Evolutionary conservation across 2,888 invertebrate species (phyloP).

Genomic region (Melinaea menophilus): DNA sequence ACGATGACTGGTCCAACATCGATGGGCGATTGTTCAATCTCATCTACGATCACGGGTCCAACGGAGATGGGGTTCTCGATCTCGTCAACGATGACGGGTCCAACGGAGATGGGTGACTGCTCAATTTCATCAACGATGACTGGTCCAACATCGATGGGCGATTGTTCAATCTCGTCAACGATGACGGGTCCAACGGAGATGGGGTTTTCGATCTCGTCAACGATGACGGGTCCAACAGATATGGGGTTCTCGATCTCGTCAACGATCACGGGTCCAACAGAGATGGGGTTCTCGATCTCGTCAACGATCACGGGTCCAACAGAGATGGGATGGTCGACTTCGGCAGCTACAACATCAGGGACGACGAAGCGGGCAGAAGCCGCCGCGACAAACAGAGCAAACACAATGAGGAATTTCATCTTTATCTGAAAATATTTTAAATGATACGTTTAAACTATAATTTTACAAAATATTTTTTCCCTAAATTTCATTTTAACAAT

Average conservation of each 20-base stretch:
- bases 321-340: background rate
- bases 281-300: background rate
- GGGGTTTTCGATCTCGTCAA: constrained; percentile 5
- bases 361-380: constrained; percentile 25
- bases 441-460: background rate
- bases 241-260: constrained; percentile 12
- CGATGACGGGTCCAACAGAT: constrained; percentile 5
- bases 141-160: constrained; percentile 18
- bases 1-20: constrained; percentile 28
- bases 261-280: constrained; percentile 23
- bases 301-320: constrained; percentile 27
- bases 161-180: constrained; percentile 4
- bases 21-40: constrained; percentile 25
- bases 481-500: too few relatives aligned
- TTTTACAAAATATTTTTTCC: too few relatives aligned
- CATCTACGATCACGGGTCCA: constrained; percentile 24
- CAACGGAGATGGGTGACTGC: background rate
- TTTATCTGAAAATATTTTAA: background rate
- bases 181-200: constrained; percentile 18
- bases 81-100: constrained; percentile 25
- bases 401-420: constrained; percentile 37
- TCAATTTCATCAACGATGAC: constrained; percentile 22
- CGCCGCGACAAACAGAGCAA: constrained; percentile 47
- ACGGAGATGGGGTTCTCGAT: constrained; percentile 8
- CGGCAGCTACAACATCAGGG: constrained; percentile 25